phyloP scores from a whole-genome alignment of 2,113 vertebrate genomes.

The Gymnarchus niloticus region DNA sequence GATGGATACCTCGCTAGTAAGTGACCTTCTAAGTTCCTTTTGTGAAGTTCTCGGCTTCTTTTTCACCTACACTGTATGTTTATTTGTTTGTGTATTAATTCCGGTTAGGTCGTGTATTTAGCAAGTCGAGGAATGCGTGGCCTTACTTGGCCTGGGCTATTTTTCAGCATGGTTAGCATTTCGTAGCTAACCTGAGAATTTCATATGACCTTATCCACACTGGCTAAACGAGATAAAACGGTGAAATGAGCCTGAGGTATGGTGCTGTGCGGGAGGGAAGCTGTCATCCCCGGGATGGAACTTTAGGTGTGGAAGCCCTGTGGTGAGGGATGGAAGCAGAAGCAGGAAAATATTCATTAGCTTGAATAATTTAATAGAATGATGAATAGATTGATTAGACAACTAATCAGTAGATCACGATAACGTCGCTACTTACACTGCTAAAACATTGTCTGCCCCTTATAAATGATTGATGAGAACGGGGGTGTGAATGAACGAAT shows the following conservation, averaged over 20 bases:
- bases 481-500: background rate
- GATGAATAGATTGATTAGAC: background rate
- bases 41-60: background rate
- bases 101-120: background rate
- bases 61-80: no score
- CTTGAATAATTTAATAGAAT: background rate
- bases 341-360: background rate
- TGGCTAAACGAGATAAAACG: background rate
- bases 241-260: background rate
- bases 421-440: no score
- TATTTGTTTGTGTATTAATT: no score
- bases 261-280: no score
- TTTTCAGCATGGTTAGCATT: background rate
- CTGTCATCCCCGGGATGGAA: no score
- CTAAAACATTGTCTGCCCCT: no score
- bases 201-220: background rate
- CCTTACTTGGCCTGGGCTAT: background rate
- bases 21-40: conserved; percentile 33
- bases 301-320: background rate
- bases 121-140: background rate
- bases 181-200: background rate
- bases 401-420: background rate
- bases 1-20: conserved; percentile 89
- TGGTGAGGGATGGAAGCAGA: background rate
- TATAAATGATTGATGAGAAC: background rate